Evolutionary conservation across 2,888 invertebrate genomes (phyloP), one percentile per base, ranked within the genome.

Genomic region (Caradrina clavipalpis): DNA sequence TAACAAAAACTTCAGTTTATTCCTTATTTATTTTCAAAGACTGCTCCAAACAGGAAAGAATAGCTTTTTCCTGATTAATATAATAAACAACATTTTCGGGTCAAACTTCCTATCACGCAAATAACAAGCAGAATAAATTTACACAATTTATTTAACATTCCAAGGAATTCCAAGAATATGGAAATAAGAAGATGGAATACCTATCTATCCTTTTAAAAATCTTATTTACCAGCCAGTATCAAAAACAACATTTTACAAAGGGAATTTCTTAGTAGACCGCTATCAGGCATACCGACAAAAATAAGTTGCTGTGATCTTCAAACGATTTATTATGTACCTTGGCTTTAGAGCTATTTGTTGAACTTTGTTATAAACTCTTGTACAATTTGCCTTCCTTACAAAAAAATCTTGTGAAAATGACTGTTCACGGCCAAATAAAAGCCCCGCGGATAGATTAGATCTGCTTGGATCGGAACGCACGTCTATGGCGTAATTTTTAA

Each of bases 211-310:
- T 53, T 64, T 4, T 0, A 53, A 22, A 57, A 63, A 51, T 47
- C 31, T 26, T 65, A 31, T 53, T 17, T 51, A 17, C 11, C 3
- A 47, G 15, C 26, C 26, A 21, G n/a, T 42, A 21, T 50, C 15
- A 47, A 51, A 35, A 57, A 71, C 50, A 71, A 51, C 2, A 13
- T 57, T 71, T 63, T 35, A 65, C n/a, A 39, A 65, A 72, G 19
- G n/a, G 22, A 72, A 72, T 54, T 19, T 17, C n/a, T 22, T 47
- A 53, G 47, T 42, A 56, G n/a, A 55, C 49, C 62, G 39, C 54
- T 22, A 19, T 49, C 58, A 47, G 51, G 7, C 62, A 55, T 50
- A n/a, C 55, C 62, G 22, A 62, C 42, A 50, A 70, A 67, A 68
- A 56, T 7, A 49, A 45, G 17, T 45, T 45, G 15, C 45, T 17